Percentiles rank a stretch among this genome's conserved stretches.
Evolutionary conservation across 92 coral and sea anemone species (phyloP).

Genomic region (Zoanthus sansibaricus): DNA sequence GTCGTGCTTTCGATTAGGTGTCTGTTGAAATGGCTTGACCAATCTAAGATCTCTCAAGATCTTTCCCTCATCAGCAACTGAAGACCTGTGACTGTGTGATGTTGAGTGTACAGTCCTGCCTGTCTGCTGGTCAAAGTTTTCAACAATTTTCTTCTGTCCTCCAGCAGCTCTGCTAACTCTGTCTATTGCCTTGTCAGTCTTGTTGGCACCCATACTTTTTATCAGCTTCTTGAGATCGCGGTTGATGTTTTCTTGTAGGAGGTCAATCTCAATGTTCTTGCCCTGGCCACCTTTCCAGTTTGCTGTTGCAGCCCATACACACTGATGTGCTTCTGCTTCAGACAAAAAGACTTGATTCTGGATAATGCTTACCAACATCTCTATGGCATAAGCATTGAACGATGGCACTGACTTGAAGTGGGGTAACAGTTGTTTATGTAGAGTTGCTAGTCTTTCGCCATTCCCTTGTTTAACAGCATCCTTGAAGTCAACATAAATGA

Average conservation of each 20-base stretch:
- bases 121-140: conserved; percentile 51
- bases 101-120: conserved; percentile 32
- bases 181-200: conserved; percentile 72
- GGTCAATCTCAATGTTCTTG: conserved; percentile 69
- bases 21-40: conserved; percentile 50
- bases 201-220: conserved; percentile 73
- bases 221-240: conserved; percentile 61
- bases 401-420: conserved; percentile 61
- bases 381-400: conserved; percentile 72
- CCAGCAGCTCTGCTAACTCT: conserved; percentile 66
- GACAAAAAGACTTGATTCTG: conserved; percentile 59
- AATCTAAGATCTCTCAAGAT: conserved; percentile 58
- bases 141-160: conserved; percentile 38
- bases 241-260: conserved; percentile 70
- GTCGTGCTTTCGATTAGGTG: conserved; percentile 48
- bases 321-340: conserved; percentile 70
- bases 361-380: conserved; percentile 63
- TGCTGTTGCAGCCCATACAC: conserved; percentile 75
- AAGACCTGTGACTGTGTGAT: conserved; percentile 62
- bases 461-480: conserved; percentile 66
- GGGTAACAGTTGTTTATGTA: conserved; percentile 63
- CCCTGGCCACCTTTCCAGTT: conserved; percentile 74
- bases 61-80: conserved; percentile 59
- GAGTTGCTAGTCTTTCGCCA: conserved; percentile 60
- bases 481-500: conserved; percentile 45